Evolutionary conservation across 2,113 vertebrate genomes (phyloP), one percentile per base, ranked within the genome.

Genomic region (Xiphophorus maculatus): DNA sequence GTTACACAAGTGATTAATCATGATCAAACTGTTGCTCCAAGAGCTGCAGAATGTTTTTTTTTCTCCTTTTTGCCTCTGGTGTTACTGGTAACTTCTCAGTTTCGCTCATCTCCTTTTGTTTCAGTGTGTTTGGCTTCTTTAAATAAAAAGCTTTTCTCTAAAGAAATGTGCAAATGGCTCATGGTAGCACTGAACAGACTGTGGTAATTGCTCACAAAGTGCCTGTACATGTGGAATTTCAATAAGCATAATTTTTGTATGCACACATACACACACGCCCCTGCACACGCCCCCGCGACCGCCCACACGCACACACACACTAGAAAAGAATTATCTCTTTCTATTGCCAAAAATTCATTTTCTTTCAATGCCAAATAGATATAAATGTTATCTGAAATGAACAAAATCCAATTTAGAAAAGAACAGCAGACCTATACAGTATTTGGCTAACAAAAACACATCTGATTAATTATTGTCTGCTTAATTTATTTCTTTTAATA

Each of bases 171-270:
- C 65, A 83, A 87, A 88, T 65, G 60, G 32, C 60, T 69, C 75
- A 73, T 35, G 78, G 70, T 64, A 58, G 35, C 35, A 63, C 42
- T 9, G 71, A 83, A 75, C 73, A 74, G 79, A 81, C n/a, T 84
- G 73, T 58, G 79, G 69, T 44, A 66, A 80, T 40, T 63, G n/a
- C 54, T 70, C 81, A 69, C 69, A 29, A 69, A 68, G 72, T 28
- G 64, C 25, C 71, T 32, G 32, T 64, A 74, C 69, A 19, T 76
- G 75, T 66, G 63, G 88, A 91, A 89, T 88, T 74, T 83, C 73
- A 83, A 89, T 82, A 19, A 29, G 66, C 64, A 29, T 68, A 77
- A 54, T 32, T 75, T 71, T 13, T 63, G 12, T 9, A 54, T 5
- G 3, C 28, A 37, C 64, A 37, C 12, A 22, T 32, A 48, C 37